A percentile compares a stretch with the other conserved stretches of the same genome.
Evolutionary conservation across 2,797 vertebrate species (phyloP).

Genomic region (Acipenser transmontanus): DNA sequence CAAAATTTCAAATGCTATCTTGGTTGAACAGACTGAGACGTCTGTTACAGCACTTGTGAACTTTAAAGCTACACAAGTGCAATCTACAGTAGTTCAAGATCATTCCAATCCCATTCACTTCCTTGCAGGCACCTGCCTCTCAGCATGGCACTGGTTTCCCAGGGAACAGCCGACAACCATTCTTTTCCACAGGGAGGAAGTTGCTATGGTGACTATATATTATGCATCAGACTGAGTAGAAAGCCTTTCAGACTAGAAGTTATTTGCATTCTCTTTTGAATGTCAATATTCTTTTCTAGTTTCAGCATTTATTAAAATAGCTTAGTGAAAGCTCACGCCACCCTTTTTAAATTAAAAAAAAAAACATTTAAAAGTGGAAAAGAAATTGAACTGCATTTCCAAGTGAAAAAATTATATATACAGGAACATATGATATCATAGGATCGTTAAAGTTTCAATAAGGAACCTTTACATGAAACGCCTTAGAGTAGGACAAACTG

Average conservation of each 20-base stretch:
- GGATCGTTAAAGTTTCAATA: conserved; percentile 1
- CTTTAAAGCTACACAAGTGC: conserved; percentile 4
- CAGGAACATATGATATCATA: background rate
- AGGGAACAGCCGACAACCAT: conserved; percentile 23
- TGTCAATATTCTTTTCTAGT: conserved; percentile 33
- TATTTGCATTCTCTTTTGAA: conserved; percentile 57
- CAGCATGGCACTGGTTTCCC: conserved; percentile 29
- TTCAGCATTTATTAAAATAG: conserved; percentile 15
- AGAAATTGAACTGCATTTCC: background rate
- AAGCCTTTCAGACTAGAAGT: conserved; percentile 50
- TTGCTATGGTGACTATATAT: conserved; percentile 44
- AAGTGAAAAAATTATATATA: background rate
- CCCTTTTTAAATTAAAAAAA: background rate
- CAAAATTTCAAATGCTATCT: too few species aligned
- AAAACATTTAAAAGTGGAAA: too few species aligned
- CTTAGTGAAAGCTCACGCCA: background rate
- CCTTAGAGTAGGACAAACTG: too few species aligned
- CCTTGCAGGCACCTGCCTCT: conserved; percentile 18
- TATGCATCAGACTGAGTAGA: conserved; percentile 47
- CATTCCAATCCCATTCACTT: conserved; percentile 18
- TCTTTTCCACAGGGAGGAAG: conserved; percentile 39
- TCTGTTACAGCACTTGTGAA: background rate
- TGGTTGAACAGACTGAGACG: too few species aligned
- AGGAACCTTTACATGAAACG: background rate
- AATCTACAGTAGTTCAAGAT: conserved; percentile 11